Conservation (phyloP, 2,113 vertebrate species). For the Pangasianodon gigas region DNA sequence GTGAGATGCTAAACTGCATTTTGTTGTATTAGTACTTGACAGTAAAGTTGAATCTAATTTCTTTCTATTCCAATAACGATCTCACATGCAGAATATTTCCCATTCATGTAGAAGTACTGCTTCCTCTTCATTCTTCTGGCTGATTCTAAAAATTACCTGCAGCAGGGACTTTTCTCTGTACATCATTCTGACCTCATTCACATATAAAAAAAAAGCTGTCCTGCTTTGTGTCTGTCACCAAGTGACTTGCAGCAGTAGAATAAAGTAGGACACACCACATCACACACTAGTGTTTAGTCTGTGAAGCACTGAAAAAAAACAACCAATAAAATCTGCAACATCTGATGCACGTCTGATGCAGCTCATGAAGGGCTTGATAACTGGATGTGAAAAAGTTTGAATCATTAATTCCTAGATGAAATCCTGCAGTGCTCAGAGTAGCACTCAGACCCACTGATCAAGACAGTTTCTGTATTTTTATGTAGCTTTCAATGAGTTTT, state of each 20-base stretch:
- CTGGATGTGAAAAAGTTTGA: background rate
- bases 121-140: conserved; percentile 4
- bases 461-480: background rate
- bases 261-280: conserved; percentile 13
- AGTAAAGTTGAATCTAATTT: background rate
- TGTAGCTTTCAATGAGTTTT: background rate
- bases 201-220: background rate
- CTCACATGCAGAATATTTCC: background rate
- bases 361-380: background rate
- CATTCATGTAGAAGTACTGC: background rate
- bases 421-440: background rate
- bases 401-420: background rate
- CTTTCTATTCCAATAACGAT: background rate
- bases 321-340: background rate
- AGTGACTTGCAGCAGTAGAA: conserved; percentile 1
- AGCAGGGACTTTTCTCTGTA: conserved; percentile 1
- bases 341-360: background rate
- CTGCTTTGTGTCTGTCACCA: conserved; percentile 11
- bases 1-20: background rate
- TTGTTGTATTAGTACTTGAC: too few species aligned
- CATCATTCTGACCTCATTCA: conserved; percentile 34
- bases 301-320: background rate
- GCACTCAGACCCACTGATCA: background rate
- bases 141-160: background rate
- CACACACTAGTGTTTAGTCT: background rate